Base-by-base conservation (phyloP, 92 coral and sea anemone species). In the Porites lobata region DNA sequence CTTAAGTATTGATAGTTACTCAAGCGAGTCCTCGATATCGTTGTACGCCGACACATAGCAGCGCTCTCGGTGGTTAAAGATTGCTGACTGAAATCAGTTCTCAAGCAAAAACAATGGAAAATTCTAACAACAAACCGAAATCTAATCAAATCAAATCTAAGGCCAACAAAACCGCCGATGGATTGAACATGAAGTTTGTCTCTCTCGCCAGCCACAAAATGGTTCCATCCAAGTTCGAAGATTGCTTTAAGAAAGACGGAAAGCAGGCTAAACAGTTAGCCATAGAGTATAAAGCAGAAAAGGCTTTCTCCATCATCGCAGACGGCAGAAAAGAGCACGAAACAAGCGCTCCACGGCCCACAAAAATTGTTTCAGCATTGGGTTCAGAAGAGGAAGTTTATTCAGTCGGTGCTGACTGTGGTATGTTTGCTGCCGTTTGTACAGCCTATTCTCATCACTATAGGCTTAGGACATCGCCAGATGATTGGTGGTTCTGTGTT, bases 141-240 rank as follows among this genome's bases (percentile, higher is more conserved):
- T 1, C 22, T 21, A 21, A 21, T 21, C 22, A 21, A 21, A 21
- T 21, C 22, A 21, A 21, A 56, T 10, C 61, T 10, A 56, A 56
- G 61, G 61, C 61, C 61, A 56, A 56, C 61, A 4, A 56, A 10
- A 15, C 66, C 61, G 61, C 17, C 7, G 66, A 62, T 62, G 66
- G 66, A 14, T 14, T 62, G 21, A 62, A 62, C 66, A 62, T 62
- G 19, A 62, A 6, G 21, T 26, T 19, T 17, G 53, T 76, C 0
- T 0, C 58, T 3, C 80, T 76, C 18, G 53, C 80, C 14, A 10
- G 18, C 9, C n/a, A 26, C 50, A 51, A 62, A 62, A 18, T 76
- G n/a, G 8, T 26, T 76, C 67, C 80, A 20, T 15, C 13, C 18
- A 59, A 58, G 22, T 88, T 92, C 19, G 81, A 84, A 70, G 92